Evolutionary conservation across 2,113 vertebrate genomes (phyloP).

Genomic region (Epinephelus cyanopodus): DNA sequence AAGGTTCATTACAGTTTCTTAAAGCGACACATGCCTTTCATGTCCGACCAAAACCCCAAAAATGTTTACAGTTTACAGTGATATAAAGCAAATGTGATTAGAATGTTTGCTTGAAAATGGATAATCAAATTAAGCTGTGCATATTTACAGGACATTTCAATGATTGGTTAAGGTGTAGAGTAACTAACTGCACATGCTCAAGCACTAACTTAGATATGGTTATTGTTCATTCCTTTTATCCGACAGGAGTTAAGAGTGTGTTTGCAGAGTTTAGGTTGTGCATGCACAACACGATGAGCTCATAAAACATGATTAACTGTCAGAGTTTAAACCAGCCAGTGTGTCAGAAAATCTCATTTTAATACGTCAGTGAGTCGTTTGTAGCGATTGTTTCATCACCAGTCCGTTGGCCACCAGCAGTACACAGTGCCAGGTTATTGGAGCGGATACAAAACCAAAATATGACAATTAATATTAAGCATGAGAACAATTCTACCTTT

Average conservation of each 20-base stretch:
- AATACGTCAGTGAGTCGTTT: constrained; percentile 4
- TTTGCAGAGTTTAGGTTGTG: constrained; percentile 5
- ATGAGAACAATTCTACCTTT: neutral
- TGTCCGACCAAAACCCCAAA: neutral
- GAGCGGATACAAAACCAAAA: constrained; percentile 3
- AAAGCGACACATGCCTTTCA: neutral
- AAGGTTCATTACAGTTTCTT: neutral
- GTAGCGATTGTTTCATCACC: neutral
- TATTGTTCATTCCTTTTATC: neutral
- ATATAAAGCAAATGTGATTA: neutral
- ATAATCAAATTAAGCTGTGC: neutral
- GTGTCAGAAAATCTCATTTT: constrained; percentile 13
- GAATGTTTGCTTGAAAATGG: neutral
- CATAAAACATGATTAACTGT: constrained; percentile 20
- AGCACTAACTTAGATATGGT: neutral
- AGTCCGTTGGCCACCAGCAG: neutral
- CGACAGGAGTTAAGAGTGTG: neutral
- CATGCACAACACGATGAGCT: constrained; percentile 12
- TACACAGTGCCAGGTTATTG: neutral
- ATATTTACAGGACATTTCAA: neutral
- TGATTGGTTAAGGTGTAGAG: neutral
- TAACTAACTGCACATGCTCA: neutral
- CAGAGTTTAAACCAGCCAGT: constrained; percentile 6
- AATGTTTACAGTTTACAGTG: neutral
- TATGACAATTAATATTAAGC: neutral